These are phyloP conservation scores for Epinephelus coioides DNA, from an alignment of 2,797 vertebrate genomes.

Conservation along the genomic window DNA sequence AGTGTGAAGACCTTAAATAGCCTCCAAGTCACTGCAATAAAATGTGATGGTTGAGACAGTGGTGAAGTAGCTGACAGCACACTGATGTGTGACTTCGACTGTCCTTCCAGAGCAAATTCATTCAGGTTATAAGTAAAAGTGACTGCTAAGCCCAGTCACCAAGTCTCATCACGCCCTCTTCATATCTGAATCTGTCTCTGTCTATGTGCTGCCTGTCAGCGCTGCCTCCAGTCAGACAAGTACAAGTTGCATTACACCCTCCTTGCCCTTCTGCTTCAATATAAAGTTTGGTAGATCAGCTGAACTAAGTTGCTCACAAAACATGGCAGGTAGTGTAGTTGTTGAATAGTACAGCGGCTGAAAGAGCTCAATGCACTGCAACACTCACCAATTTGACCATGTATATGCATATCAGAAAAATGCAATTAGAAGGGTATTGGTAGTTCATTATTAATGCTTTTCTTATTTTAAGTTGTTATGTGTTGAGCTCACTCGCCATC, in stretches of 20 bases:
- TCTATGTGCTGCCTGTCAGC: not conserved
- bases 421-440: no score
- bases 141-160: not conserved
- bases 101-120: no score
- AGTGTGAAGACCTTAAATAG: constrained; percentile 13
- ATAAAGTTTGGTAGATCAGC: not conserved
- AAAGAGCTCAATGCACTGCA: no score
- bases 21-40: not conserved
- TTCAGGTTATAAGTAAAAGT: not conserved
- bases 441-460: no score
- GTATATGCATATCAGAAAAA: not conserved
- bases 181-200: not conserved
- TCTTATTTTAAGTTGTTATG: not conserved
- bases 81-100: no score
- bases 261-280: not conserved
- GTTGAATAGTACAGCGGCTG: not conserved
- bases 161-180: not conserved
- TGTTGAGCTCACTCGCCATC: not conserved
- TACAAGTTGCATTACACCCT: not conserved
- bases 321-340: not conserved
- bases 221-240: not conserved
- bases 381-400: not conserved
- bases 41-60: constrained; percentile 12
- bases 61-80: no score
- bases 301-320: not conserved